Conservation (phyloP, 2,888 invertebrate species). For the Eubasilissa splendida region DNA sequence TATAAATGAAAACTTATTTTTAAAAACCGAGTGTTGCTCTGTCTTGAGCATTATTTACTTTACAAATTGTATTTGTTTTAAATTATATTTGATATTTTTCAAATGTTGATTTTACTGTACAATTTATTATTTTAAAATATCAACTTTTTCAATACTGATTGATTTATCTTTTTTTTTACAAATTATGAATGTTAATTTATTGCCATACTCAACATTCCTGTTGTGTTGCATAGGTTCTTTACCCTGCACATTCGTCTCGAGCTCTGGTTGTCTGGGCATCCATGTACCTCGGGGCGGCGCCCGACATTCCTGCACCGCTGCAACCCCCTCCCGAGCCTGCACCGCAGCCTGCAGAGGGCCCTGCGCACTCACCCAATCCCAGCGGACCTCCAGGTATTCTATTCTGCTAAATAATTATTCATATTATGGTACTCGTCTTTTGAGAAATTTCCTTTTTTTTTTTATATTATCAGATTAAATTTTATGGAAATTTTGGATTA, state of each 20-base stretch:
- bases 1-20: too few relatives aligned
- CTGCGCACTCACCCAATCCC: conserved; percentile 26
- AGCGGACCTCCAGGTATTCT: background rate
- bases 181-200: too few relatives aligned
- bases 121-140: too few relatives aligned
- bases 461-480: background rate
- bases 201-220: background rate
- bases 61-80: too few relatives aligned
- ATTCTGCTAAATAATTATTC: too few relatives aligned
- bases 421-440: too few relatives aligned
- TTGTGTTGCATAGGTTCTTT: conserved; percentile 77
- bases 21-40: too few relatives aligned
- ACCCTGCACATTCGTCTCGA: conserved; percentile 89
- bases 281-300: conserved; percentile 79
- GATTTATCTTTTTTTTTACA: too few relatives aligned
- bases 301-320: conserved; percentile 55
- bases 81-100: too few relatives aligned
- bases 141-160: too few relatives aligned
- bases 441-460: background rate
- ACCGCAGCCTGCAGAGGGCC: conserved; percentile 58
- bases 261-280: conserved; percentile 89
- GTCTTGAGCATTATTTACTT: too few relatives aligned
- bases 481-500: background rate
- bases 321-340: conserved; percentile 48
- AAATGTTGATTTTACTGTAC: too few relatives aligned